These are phyloP conservation scores for Fistularia tabacaria DNA, from an alignment of 2,797 vertebrate genomes.

Conservation along the genomic window DNA sequence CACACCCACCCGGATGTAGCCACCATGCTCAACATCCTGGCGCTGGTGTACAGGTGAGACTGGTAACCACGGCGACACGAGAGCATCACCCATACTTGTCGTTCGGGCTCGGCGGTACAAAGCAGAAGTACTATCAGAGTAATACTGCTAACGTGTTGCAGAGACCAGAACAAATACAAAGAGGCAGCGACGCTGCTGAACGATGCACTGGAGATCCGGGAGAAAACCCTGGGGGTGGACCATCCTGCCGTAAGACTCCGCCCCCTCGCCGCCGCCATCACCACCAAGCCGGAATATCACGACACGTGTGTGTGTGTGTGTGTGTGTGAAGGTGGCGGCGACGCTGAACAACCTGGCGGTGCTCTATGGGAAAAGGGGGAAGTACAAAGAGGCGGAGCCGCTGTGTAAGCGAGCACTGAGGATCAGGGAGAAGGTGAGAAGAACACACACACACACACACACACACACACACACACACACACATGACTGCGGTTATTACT, in stretches of 20 bases:
- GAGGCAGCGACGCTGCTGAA: conserved; percentile 87
- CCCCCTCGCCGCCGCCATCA: neutral
- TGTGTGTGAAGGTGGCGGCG: conserved; percentile 78
- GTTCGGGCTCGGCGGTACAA: no score
- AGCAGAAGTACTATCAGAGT: no score
- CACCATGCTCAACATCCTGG: conserved; percentile 90
- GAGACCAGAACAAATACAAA: conserved; percentile 91
- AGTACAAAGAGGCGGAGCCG: conserved; percentile 86
- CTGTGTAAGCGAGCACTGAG: conserved; percentile 86
- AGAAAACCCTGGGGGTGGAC: conserved; percentile 85
- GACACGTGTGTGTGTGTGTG: neutral
- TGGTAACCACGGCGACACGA: neutral
- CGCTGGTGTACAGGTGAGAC: conserved; percentile 84
- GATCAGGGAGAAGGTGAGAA: conserved; percentile 84
- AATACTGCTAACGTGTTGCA: conserved; percentile 28
- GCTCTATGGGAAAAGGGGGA: conserved; percentile 86
- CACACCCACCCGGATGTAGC: conserved; percentile 87
- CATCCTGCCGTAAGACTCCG: conserved; percentile 80
- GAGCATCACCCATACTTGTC: neutral
- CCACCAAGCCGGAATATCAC: no score
- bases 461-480: no score
- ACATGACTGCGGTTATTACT: no score
- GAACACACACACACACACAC: neutral
- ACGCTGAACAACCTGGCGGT: conserved; percentile 88
- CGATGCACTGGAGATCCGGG: conserved; percentile 83